phyloP scores from a whole-genome alignment of 2,888 invertebrate genomes.

The Phytoseiulus persimilis region DNA sequence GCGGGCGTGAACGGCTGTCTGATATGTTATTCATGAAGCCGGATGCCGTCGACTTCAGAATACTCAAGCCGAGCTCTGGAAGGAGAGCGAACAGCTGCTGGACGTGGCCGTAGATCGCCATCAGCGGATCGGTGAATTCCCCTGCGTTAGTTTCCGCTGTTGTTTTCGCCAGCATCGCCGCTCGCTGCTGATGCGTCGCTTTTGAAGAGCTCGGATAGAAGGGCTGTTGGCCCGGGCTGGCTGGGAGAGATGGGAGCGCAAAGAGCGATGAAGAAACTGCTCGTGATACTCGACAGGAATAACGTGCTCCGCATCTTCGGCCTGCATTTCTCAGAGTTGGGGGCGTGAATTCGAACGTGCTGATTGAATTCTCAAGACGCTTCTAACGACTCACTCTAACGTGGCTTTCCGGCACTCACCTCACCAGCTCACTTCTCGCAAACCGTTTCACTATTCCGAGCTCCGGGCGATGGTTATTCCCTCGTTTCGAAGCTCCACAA shows the following conservation, averaged over 20 bases:
- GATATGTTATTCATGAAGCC: neutral
- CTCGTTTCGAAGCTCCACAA: neutral
- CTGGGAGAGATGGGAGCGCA: neutral
- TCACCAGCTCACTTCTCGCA: neutral
- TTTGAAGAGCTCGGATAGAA: neutral
- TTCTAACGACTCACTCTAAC: neutral
- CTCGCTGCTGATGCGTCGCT: neutral
- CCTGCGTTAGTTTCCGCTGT: neutral
- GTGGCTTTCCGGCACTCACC: neutral
- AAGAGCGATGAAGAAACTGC: neutral
- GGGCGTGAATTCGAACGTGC: neutral
- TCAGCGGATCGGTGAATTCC: neutral
- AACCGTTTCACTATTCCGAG: neutral
- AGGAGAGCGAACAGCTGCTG: neutral
- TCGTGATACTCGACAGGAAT: neutral
- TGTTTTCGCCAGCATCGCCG: too few relatives aligned
- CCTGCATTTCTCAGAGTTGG: neutral
- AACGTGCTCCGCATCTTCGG: neutral
- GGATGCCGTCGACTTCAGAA: neutral
- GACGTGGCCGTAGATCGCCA: neutral
- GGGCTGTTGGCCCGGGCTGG: too few relatives aligned
- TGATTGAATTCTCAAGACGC: neutral
- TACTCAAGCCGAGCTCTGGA: neutral
- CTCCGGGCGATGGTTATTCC: neutral
- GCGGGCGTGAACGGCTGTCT: neutral